phyloP scores from a whole-genome alignment of 2,113 vertebrate species.

The Rhea pennata region DNA sequence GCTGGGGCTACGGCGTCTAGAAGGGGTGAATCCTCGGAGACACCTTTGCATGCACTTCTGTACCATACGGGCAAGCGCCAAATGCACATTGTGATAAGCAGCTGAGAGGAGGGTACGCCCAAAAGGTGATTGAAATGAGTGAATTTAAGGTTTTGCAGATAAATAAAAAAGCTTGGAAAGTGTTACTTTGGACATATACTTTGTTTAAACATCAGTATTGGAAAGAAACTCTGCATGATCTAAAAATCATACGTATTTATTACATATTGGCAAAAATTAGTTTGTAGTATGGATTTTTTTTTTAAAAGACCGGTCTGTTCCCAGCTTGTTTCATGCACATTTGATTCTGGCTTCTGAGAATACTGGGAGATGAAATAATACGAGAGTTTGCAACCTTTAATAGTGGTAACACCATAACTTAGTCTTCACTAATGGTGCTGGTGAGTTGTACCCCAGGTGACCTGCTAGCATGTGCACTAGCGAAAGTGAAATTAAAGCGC shows the following conservation, averaged over 20 bases:
- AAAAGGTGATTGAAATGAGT: neutral
- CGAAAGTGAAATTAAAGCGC: neutral
- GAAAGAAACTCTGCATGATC: neutral
- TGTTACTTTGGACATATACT: neutral
- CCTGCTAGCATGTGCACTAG: neutral
- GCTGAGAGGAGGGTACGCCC: neutral
- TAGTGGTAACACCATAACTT: neutral
- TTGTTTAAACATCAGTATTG: neutral
- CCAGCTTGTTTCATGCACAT: neutral
- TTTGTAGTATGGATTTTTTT: neutral
- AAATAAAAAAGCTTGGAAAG: neutral
- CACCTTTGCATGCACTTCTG: neutral
- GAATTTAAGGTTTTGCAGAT: neutral
- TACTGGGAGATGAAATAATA: conserved; percentile 4
- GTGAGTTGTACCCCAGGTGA: neutral
- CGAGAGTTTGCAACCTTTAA: neutral
- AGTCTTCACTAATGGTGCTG: neutral
- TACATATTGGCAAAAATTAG: neutral
- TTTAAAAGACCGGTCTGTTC: neutral
- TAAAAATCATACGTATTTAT: neutral
- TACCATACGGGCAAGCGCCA: neutral
- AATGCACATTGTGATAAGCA: neutral
- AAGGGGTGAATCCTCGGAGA: neutral
- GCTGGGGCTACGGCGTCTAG: neutral
- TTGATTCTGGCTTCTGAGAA: neutral